Percentiles rank a stretch among this genome's conserved stretches.
These are phyloP conservation scores for Acanthoscelides obtectus DNA, from an alignment of 2,888 invertebrate genomes.

Conservation along the genomic window DNA sequence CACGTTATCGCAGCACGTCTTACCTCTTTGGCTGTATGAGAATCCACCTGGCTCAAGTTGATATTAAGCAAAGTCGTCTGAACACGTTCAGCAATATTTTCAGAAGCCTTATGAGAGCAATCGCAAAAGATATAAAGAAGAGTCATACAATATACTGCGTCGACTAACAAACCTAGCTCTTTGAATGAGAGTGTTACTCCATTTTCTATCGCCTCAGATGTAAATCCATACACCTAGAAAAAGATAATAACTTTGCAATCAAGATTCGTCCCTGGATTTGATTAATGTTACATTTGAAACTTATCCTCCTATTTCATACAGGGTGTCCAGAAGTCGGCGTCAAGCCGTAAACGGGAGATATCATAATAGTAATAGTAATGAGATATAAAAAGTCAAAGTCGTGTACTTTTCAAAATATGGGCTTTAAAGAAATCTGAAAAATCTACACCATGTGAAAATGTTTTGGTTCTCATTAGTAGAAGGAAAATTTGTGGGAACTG, in stretches of 20 bases:
- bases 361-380: too few species aligned
- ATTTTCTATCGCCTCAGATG: constrained; percentile 64
- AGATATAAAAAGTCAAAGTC: too few species aligned
- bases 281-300: too few species aligned
- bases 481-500: too few species aligned
- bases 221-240: constrained; percentile 56
- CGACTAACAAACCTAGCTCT: constrained; percentile 62
- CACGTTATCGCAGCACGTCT: not conserved
- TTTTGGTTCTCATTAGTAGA: not conserved
- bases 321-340: too few species aligned
- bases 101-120: constrained; percentile 62
- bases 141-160: constrained; percentile 57
- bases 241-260: too few species aligned
- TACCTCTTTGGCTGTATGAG: constrained; percentile 59
- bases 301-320: too few species aligned
- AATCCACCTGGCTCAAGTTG: constrained; percentile 55
- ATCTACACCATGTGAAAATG: too few species aligned
- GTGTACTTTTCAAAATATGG: too few species aligned
- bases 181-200: constrained; percentile 63
- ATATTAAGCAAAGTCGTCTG: constrained; percentile 58
- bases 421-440: too few species aligned
- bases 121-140: constrained; percentile 62
- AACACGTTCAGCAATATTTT: constrained; percentile 61
- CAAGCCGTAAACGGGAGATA: too few species aligned
- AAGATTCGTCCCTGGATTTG: too few species aligned